Evolutionary conservation across 2,113 vertebrate genomes (phyloP).

Genomic region (Brachionichthys hirsutus): DNA sequence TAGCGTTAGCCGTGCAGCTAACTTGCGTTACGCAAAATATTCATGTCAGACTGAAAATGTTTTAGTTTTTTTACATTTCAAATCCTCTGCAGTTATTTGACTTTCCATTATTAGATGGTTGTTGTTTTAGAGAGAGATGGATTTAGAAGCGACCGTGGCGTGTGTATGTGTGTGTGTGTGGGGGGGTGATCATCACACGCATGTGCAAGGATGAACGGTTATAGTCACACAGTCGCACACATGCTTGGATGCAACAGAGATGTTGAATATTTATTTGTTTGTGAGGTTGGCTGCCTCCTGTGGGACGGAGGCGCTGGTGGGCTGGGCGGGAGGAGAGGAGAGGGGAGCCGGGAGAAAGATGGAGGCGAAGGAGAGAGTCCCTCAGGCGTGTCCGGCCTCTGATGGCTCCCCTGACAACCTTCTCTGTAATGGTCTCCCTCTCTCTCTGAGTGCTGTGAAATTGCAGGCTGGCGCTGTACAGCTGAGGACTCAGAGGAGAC

Average conservation of each 20-base stretch:
- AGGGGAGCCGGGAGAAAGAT: slow-evolving; percentile 51
- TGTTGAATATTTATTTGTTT: slow-evolving; percentile 61
- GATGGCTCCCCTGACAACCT: slow-evolving; percentile 82
- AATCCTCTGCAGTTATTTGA: too few relatives aligned
- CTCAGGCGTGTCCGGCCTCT: slow-evolving; percentile 76
- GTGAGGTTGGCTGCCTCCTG: slow-evolving; percentile 52
- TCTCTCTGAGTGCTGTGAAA: slow-evolving; percentile 82
- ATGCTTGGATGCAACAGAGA: slow-evolving; percentile 16
- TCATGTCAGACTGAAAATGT: too few relatives aligned
- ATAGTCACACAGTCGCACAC: slow-evolving; percentile 20
- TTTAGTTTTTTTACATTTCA: too few relatives aligned
- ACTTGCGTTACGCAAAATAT: too few relatives aligned
- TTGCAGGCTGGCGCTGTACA: slow-evolving; percentile 79
- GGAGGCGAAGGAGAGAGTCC: slow-evolving; percentile 70
- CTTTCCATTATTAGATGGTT: too few relatives aligned
- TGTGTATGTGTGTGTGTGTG: slow-evolving; percentile 22
- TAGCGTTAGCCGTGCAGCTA: too few relatives aligned
- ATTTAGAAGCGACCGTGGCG: too few relatives aligned
- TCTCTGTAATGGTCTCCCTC: slow-evolving; percentile 80
- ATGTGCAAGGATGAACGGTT: slow-evolving; percentile 8
- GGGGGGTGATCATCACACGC: neutral
- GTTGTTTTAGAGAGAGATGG: too few relatives aligned
- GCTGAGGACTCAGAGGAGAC: slow-evolving; percentile 83
- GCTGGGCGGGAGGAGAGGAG: slow-evolving; percentile 53
- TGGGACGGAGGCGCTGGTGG: slow-evolving; percentile 68